phyloP scores from a whole-genome alignment of 2,113 vertebrate genomes.

The Panurus biarmicus region DNA sequence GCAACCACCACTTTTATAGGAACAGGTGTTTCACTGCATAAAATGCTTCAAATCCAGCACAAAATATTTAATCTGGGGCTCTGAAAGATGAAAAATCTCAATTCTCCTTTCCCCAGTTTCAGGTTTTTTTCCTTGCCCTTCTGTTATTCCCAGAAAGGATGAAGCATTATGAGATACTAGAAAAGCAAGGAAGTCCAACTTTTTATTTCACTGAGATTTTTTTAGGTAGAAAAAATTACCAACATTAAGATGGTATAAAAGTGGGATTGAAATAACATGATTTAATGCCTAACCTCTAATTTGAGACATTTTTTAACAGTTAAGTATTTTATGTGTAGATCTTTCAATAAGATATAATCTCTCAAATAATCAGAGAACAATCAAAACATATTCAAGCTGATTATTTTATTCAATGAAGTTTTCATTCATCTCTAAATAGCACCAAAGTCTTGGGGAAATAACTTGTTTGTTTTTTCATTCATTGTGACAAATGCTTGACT shows the following conservation, averaged over 20 bases:
- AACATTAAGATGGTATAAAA: not conserved
- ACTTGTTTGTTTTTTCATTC: constrained; percentile 6
- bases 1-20: not conserved
- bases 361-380: not conserved
- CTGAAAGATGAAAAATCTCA: not conserved
- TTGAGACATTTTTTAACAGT: not conserved
- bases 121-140: not conserved
- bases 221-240: not conserved
- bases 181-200: not conserved
- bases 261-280: not conserved
- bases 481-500: not conserved
- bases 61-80: not conserved
- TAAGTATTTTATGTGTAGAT: not conserved
- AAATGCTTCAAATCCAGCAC: not conserved
- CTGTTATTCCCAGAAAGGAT: not conserved
- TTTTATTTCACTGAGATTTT: not conserved
- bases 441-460: not conserved
- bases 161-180: not conserved
- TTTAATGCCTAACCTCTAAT: not conserved
- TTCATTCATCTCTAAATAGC: not conserved
- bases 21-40: not conserved
- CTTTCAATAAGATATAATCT: not conserved
- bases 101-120: not conserved
- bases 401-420: not conserved
- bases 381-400: not conserved